Base-by-base conservation (phyloP, 2,888 invertebrate genomes). In the Steinernema hermaphroditum region DNA sequence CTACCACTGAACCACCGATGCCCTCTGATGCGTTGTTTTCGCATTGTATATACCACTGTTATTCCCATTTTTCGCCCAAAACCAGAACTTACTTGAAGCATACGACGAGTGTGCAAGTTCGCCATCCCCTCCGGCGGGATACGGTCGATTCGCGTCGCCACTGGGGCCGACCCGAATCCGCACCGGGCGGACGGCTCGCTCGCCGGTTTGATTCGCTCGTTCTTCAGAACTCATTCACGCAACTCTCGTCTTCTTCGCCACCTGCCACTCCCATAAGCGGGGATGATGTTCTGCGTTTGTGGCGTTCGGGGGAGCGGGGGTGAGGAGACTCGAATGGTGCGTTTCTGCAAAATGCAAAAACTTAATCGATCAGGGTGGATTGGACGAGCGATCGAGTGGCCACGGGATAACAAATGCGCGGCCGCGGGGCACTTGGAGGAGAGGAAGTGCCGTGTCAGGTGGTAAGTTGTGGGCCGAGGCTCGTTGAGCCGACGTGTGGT, bases 41-140 rank as follows among this genome's bases (percentile, higher is more conserved):
- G n/a, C n/a, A n/a, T n/a, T n/a, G n/a, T n/a, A n/a, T n/a, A n/a
- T n/a, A n/a, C n/a, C n/a, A n/a, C n/a, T n/a, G n/a, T n/a, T n/a
- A n/a, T n/a, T n/a, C n/a, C n/a, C n/a, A n/a, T n/a, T n/a, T n/a
- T n/a, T n/a, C n/a, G n/a, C n/a, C n/a, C n/a, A n/a, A n/a, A n/a
- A n/a, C n/a, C n/a, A n/a, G n/a, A n/a, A 62, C 62, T 62, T 27
- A 62, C 62, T 62, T 32, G 62, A 62, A 62, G 62, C 62, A 19
- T 62, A 62, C 27, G 62, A 62, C 62, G 62, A 62, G 34, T 27
- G 62, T 32, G 27, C 16, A 29, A 32, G 12, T 32, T 62, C 62
- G 29, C 62, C 62, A 27, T 16, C 62, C 8, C 16, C 29, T 29
- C n/a, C 62, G 16, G 32, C 34, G 8, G 16, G 32, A 62, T 9